Percentiles rank a stretch among this genome's conserved stretches.
Evolutionary conservation across 2,797 vertebrate genomes (phyloP).

Genomic region (Spinus pinus): DNA sequence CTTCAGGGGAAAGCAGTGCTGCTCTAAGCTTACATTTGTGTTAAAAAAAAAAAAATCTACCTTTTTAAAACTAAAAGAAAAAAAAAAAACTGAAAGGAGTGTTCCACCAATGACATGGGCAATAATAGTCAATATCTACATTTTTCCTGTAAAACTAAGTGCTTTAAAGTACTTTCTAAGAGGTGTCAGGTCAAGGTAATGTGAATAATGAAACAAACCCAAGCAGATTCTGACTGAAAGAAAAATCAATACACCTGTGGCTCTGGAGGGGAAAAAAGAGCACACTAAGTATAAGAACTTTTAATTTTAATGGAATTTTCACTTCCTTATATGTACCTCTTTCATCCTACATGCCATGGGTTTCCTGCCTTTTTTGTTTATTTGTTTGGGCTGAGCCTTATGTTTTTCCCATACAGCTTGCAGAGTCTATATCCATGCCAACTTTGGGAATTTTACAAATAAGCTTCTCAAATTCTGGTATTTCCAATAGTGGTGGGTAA

Average conservation of each 20-base stretch:
- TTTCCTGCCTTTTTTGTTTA: background rate
- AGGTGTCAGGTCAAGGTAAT: background rate
- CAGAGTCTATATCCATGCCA: background rate
- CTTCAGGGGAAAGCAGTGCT: background rate
- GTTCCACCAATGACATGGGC: background rate
- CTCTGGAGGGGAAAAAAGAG: rapidly evolving
- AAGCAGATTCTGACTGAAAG: constrained; percentile 7
- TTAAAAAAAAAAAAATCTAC: background rate
- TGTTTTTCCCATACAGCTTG: background rate
- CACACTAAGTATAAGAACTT: background rate
- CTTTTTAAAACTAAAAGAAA: background rate
- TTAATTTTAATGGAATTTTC: background rate
- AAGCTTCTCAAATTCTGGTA: background rate
- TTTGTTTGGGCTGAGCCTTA: background rate
- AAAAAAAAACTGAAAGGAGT: background rate
- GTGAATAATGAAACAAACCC: constrained; percentile 21
- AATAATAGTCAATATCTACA: background rate
- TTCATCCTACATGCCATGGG: background rate
- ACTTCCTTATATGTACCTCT: background rate
- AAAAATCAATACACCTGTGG: constrained; percentile 16
- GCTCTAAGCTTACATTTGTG: background rate
- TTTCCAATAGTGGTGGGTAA: background rate
- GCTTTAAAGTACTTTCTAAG: background rate
- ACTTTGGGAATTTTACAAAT: background rate
- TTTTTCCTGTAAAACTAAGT: background rate